These are phyloP conservation scores for Sandelia bainsii DNA, from an alignment of 2,797 vertebrate genomes.

Conservation along the genomic window DNA sequence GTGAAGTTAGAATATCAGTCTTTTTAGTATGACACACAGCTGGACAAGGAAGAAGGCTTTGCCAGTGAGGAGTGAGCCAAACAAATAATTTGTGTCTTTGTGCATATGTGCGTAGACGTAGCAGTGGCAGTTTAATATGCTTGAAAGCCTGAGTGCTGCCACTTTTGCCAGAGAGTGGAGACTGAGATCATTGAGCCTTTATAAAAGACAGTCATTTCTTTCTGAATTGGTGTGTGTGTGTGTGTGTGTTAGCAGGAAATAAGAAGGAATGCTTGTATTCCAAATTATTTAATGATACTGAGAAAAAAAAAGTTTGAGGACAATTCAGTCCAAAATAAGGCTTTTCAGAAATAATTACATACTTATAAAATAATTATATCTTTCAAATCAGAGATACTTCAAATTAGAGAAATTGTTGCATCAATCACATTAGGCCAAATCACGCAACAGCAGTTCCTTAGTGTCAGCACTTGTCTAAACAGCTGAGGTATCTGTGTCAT, in stretches of 20 bases:
- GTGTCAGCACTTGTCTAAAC: conserved; percentile 77
- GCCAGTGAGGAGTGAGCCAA: conserved; percentile 42
- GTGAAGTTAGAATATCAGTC: neutral
- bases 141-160: conserved; percentile 58
- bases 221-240: conserved; percentile 13
- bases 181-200: conserved; percentile 44
- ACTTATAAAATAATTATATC: conserved; percentile 62
- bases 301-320: conserved; percentile 45
- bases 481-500: conserved; percentile 54
- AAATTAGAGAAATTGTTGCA: conserved; percentile 61
- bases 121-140: conserved; percentile 61
- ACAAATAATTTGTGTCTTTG: conserved; percentile 50
- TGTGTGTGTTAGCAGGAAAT: conserved; percentile 32
- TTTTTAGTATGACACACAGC: conserved; percentile 26
- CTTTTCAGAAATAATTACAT: conserved; percentile 64
- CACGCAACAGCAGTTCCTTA: conserved; percentile 56
- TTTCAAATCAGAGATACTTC: conserved; percentile 56
- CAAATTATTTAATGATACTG: conserved; percentile 52
- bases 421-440: conserved; percentile 67
- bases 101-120: conserved; percentile 50
- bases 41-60: conserved; percentile 41
- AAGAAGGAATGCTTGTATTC: conserved; percentile 37
- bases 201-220: conserved; percentile 56
- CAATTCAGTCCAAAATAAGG: conserved; percentile 49
- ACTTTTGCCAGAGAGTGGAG: conserved; percentile 60